Base-by-base conservation (phyloP, 2,113 vertebrate genomes). In the Hippocampus mohnikei region DNA sequence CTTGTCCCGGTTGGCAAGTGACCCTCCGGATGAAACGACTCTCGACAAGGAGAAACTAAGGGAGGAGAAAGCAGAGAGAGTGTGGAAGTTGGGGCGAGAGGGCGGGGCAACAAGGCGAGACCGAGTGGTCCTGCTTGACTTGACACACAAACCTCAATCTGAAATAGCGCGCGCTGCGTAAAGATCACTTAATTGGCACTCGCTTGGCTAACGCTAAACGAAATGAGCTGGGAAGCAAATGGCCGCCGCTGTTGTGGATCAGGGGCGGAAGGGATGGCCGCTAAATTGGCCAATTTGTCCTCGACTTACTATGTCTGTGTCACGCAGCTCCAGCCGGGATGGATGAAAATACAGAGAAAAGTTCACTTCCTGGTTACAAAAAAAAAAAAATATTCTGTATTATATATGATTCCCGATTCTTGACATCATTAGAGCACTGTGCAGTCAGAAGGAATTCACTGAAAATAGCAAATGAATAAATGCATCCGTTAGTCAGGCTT, bases 221-320 rank as follows among this genome's bases (percentile, higher is more conserved):
- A 80, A 83, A 76, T 64, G 20, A 79, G 75, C 8, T 25, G 21
- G 8, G 33, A 48, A 46, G 86, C 76, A 84, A 84, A 84, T 80
- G 75, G 62, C 75, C 79, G 67, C 63, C 23, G 71, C 76, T 48
- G 41, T 46, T 84, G 27, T 74, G 71, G 42, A 77, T 76, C 73
- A 73, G 56, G 61, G 65, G 67, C 76, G 75, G 72, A 87, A 85
- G 82, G 84, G 61, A 74, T 80, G 72, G 55, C 66, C 41, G 75
- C 44, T 84, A 82, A 91, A 85, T 86, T 82, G 83, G 80, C 79
- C 62, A 67, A 89, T 90, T 88, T 87, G 65, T 72, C 80, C 52
- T 56, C 20, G 29, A 80, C 78, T 80, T 73, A 88, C 69, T 82
- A 75, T 81, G 78, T 63, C n/a, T 25, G 50, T 63, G 66, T 46